Evolutionary conservation across 1,140 invertebrate genomes (phyloP), one percentile per base, ranked within the genome.

Genomic region (Heliconius nattereri): DNA sequence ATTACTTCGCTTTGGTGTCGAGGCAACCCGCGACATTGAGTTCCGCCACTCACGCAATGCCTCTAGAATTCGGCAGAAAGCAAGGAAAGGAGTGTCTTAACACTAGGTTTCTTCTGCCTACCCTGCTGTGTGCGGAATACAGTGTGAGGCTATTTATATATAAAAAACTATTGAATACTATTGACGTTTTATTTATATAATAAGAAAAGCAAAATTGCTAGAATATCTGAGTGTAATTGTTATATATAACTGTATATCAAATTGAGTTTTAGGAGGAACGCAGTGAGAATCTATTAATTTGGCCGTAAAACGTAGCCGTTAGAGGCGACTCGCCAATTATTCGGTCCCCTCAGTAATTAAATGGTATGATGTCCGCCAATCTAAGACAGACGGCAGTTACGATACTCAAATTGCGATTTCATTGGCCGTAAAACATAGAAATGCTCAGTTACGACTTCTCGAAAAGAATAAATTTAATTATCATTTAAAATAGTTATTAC

Each of bases 211-310:
- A 52, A 52, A 52, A 52, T 20, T 57, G 7, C 1, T 23, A 57
- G 7, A 57, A 57, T 57, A 66, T 66, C 5, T 16, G 0, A 66
- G 9, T 16, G 23, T 29, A 66, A 66, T 26, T 66, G 13, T 29
- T 66, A 66, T 66, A 66, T 66, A 66, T 66, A 66, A 26, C 3
- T 26, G n/a, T 57, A 66, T 29, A 87, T 84, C 83, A 90, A 86
- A 92, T 89, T 85, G 85, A 87, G 86, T 85, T 91, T 88, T 79
- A 85, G 78, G 83, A 84, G 84, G 85, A 85, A 80, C 86, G 85
- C 87, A 87, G 84, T 83, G 87, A 87, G 86, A 90, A 92, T 91
- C 91, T 91, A 94, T 92, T 92, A 94, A 94, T 94, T 91, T 90
- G 87, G 84, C 89, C 86, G 86, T 93, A 90, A 92, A 94, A 84